Percentiles rank a stretch among this genome's conserved stretches.
These are phyloP conservation scores for Syncerus caffer DNA, from an alignment of 2,797 vertebrate genomes.

Conservation along the genomic window DNA sequence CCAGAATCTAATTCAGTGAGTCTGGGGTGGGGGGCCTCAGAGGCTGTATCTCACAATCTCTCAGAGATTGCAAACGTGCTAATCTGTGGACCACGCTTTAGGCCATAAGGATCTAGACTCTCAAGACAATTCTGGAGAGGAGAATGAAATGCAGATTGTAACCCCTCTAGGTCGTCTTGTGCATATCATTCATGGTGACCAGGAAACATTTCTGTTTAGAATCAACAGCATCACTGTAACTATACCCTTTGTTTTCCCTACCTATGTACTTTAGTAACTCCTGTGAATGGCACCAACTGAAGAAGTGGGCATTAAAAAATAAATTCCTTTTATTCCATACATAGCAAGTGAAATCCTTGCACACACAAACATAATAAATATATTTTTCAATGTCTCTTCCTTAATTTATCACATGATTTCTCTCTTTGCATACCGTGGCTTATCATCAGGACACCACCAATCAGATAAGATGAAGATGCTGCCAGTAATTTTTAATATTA, in stretches of 20 bases:
- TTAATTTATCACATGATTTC: conserved; percentile 70
- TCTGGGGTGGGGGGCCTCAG: not conserved
- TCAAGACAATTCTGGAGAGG: not conserved
- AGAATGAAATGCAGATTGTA: not conserved
- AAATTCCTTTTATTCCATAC: conserved; percentile 14
- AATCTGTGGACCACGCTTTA: not conserved
- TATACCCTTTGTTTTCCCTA: not conserved
- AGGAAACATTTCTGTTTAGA: not conserved
- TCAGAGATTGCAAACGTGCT: not conserved
- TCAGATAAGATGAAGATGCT: conserved; percentile 38
- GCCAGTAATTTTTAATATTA: conserved; percentile 70
- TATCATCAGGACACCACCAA: conserved; percentile 61
- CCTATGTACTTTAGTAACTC: not conserved
- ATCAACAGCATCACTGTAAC: not conserved
- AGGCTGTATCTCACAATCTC: not conserved
- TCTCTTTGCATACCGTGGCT: conserved; percentile 58
- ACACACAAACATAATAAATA: conserved; percentile 52
- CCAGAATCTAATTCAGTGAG: not conserved
- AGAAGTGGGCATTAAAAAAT: conserved; percentile 36
- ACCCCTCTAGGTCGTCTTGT: not conserved
- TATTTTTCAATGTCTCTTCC: conserved; percentile 62
- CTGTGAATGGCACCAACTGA: not conserved
- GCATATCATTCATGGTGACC: not conserved
- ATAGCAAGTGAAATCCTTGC: not conserved
- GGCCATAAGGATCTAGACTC: not conserved